Evolutionary conservation across 2,113 vertebrate genomes (phyloP), one percentile per base, ranked within the genome.

Genomic region (Synchiropus splendidus): DNA sequence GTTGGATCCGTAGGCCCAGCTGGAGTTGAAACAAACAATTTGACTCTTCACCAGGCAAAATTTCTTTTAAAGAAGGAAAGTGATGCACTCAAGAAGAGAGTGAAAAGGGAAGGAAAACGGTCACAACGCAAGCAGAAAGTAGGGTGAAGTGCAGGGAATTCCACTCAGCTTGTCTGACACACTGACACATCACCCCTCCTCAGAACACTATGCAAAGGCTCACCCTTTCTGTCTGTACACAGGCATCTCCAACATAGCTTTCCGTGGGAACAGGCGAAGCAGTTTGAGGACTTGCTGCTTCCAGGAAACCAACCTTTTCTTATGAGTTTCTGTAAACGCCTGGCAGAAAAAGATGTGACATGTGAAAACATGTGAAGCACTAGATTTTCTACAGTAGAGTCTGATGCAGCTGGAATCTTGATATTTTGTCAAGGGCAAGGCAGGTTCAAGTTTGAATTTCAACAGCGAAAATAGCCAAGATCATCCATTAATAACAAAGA

Each of bases 281-380:
- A 96, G 71, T 79, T 92, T 96, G 49, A 92, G 86, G 45, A 94
- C 89, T 81, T 96, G 92, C 86, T 96, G 92, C 80, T 94, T 96
- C 92, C 92, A 96, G 17, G 91, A 92, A 39, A 89, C 78, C 67
- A 93, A 74, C 51, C 92, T 83, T 71, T 93, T 96, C 70, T 90
- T 93, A 74, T 96, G 92, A 8, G 90, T 96, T 82, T 93, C 92
- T 18, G 91, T 90, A 61, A 93, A 96, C 43, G 91, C 92, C 92
- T 94, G 65, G n/a, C n/a, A n/a, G n/a, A 30, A 18, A 61, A 9
- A 30, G 10, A 52, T n/a, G n/a, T n/a, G n/a, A 6, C 2, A 30
- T 10, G n/a, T 31, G 33, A 18, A 8, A 52, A 6, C 2, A 30
- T 10, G n/a, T 31, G 33, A 18, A 8, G 46, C 34, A 36, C 10